Conservation (phyloP, 2,888 invertebrate species). For the Phania funesta region DNA sequence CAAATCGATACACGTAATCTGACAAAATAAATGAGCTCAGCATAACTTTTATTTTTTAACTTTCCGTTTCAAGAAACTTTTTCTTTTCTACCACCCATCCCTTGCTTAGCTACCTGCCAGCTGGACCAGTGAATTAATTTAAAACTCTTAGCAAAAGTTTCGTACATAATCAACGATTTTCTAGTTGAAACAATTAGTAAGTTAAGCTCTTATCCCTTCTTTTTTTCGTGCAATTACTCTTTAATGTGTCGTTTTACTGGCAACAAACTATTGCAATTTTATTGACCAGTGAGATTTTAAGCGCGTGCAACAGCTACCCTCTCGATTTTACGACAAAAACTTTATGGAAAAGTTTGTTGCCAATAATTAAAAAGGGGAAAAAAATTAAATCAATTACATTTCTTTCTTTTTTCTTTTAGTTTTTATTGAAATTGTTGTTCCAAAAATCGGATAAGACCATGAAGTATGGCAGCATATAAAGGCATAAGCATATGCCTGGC, state of each 20-base stretch:
- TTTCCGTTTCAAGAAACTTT: background rate
- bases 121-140: background rate
- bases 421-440: constrained; percentile 25
- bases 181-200: constrained; percentile 58
- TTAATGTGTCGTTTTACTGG: background rate
- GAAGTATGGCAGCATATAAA: constrained; percentile 36
- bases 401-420: constrained; percentile 1
- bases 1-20: constrained; percentile 25
- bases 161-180: constrained; percentile 48
- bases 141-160: constrained; percentile 43
- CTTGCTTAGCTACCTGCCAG: background rate
- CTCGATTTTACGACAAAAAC: constrained; percentile 4
- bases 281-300: constrained; percentile 32
- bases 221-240: background rate
- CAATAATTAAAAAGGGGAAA: background rate
- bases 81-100: background rate
- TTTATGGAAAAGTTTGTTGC: background rate
- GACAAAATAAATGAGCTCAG: constrained; percentile 8
- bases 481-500: background rate
- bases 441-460: constrained; percentile 48
- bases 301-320: background rate
- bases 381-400: background rate
- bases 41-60: constrained; percentile 9
- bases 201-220: constrained; percentile 5
- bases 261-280: constrained; percentile 34